Conservation (phyloP, 37 sponge, comb jelly and placozoan genomes). For the Crambe crambe region DNA sequence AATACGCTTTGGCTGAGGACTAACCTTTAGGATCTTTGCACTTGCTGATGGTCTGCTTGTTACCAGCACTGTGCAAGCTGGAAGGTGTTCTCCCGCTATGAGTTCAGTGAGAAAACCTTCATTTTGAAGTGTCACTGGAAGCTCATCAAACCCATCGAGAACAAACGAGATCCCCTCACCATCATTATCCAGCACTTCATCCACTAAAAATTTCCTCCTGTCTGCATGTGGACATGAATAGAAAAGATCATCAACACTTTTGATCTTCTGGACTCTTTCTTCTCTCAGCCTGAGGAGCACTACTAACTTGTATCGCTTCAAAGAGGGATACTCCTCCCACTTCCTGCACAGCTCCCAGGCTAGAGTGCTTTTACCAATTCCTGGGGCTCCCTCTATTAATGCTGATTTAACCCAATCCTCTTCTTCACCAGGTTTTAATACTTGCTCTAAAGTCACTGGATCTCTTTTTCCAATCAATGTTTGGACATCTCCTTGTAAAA, state of each 20-base stretch:
- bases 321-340: background rate
- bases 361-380: conserved; percentile 37
- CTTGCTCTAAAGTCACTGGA: background rate
- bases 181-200: conserved; percentile 7
- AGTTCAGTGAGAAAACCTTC: background rate
- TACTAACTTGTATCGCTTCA: conserved; percentile 9
- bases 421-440: background rate
- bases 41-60: conserved; percentile 33
- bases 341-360: conserved; percentile 26
- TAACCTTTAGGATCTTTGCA: background rate
- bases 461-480: conserved; percentile 1
- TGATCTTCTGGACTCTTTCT: conserved; percentile 13
- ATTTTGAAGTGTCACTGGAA: conserved; percentile 17
- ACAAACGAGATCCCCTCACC: conserved; percentile 25
- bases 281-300: conserved; percentile 26
- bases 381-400: conserved; percentile 23
- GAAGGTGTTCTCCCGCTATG: background rate
- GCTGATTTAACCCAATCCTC: background rate
- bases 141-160: conserved; percentile 52
- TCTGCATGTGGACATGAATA: background rate
- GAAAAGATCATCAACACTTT: conserved; percentile 2
- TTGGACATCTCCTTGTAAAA: conserved; percentile 9
- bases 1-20: conserved; percentile 8
- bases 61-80: conserved; percentile 10
- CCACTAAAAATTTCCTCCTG: background rate